Conservation (phyloP, 2,113 vertebrate genomes). For the Sorex araneus region DNA sequence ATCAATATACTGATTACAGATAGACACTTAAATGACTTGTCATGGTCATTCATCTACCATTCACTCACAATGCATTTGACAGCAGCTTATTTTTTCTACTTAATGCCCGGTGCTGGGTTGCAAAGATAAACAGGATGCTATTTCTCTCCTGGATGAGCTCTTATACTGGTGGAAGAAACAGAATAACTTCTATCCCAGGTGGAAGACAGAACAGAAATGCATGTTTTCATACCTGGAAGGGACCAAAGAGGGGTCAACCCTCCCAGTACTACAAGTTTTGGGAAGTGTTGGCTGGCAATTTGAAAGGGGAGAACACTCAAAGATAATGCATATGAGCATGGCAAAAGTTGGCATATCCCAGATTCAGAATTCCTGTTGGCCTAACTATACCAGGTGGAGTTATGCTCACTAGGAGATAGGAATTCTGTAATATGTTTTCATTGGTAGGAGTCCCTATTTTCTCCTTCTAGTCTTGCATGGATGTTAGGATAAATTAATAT, state of each 20-base stretch:
- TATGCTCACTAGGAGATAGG: not conserved
- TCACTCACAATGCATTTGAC: not conserved
- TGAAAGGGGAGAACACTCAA: not conserved
- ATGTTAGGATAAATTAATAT: not conserved
- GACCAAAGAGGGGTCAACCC: not conserved
- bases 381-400: not conserved
- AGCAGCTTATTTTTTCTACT: not conserved
- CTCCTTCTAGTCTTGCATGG: not conserved
- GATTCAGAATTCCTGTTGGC: not conserved
- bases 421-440: not conserved
- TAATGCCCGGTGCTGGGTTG: not conserved
- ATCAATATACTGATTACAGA: not conserved
- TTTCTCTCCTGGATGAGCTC: not conserved
- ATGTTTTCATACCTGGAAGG: not conserved
- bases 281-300: not conserved
- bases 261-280: not conserved
- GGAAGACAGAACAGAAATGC: not conserved
- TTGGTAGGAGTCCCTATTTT: not conserved
- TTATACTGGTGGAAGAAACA: not conserved
- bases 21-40: not conserved
- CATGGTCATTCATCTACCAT: not conserved
- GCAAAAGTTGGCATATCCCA: not conserved
- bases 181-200: not conserved
- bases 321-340: not conserved
- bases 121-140: not conserved